Evolutionary conservation across 2,113 vertebrate species (phyloP), one percentile per base, ranked within the genome.

Genomic region (Oryzias javanicus): DNA sequence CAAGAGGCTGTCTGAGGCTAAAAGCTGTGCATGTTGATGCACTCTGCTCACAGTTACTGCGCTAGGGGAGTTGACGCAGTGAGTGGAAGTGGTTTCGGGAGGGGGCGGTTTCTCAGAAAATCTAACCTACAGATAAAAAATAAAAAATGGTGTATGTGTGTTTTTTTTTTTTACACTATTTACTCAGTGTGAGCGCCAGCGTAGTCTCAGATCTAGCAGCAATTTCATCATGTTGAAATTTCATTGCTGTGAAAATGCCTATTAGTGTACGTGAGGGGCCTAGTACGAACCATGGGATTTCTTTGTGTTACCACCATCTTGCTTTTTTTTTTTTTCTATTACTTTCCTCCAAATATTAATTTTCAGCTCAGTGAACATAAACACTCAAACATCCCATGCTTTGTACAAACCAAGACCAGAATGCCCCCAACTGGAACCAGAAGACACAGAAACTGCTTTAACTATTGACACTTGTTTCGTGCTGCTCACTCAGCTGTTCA

Each of bases 11-110:
- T 66, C 67, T 47, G 51, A 52, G 58, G 56, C 64, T 74, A 65
- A 78, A 69, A 67, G 67, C 61, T 70, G 59, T 66, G 60, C 45
- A 62, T 74, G 60, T 54, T 60, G 61, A 78, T 67, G 64, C 56
- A 74, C 64, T 78, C 50, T 3, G 2, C 44, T 58, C 19, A 49
- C 46, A 53, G 56, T 47, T 55, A 18, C 48, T 77, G 42, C 2
- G 29, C 57, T 24, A 18, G 46, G 40, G 35, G 51, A 44, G 57
- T 60, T 19, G 42, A 63, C 61, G 70, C 49, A 25, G 45, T 25
- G 25, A 55, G 49, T 40, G 58, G 58, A 74, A 35, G 57, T 52
- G 49, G 44, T 60, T 64, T 66, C 18, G 49, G 44, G n/a, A 27
- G 60, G 55, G 56, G 22, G 44, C 14, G 42, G 44, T 54, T 78